Evolutionary conservation across 2,888 invertebrate species (phyloP).

Genomic region (Yponomeuta cagnagella): DNA sequence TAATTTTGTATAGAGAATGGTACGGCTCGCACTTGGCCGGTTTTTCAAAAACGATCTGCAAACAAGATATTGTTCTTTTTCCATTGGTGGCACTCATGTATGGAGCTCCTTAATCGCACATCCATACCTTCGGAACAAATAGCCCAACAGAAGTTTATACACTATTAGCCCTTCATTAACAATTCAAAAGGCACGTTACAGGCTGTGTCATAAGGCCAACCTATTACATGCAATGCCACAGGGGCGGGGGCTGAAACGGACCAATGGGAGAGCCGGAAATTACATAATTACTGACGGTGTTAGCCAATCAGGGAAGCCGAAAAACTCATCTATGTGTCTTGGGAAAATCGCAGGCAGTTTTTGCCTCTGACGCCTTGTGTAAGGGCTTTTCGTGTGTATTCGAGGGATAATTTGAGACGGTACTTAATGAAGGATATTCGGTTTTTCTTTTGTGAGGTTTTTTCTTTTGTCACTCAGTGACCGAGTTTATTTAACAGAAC

Average conservation of each 20-base stretch:
- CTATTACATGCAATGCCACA: constrained; percentile 39
- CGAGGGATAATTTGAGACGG: no score
- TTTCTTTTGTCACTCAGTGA: no score
- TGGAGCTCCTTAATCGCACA: neutral
- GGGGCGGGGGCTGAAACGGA: constrained; percentile 41
- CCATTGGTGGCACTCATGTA: no score
- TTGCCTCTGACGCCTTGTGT: neutral
- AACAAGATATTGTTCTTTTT: no score
- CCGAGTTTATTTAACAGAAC: no score
- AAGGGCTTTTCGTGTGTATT: neutral
- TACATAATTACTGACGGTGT: constrained; percentile 42
- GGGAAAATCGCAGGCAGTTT: constrained; percentile 12
- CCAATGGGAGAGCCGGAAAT: constrained; percentile 50
- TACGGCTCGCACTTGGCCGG: no score
- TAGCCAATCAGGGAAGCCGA: constrained; percentile 42
- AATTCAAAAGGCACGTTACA: constrained; percentile 53
- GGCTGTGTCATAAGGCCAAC: constrained; percentile 40
- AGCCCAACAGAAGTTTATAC: neutral
- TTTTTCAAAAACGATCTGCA: no score
- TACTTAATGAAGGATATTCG: no score
- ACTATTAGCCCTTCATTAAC: constrained; percentile 38
- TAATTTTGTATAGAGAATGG: no score
- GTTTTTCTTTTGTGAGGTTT: no score
- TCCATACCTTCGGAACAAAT: neutral
- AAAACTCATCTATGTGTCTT: constrained; percentile 35